Evolutionary conservation across 2,888 invertebrate genomes (phyloP).

Genomic region (Luffia ferchaultella): DNA sequence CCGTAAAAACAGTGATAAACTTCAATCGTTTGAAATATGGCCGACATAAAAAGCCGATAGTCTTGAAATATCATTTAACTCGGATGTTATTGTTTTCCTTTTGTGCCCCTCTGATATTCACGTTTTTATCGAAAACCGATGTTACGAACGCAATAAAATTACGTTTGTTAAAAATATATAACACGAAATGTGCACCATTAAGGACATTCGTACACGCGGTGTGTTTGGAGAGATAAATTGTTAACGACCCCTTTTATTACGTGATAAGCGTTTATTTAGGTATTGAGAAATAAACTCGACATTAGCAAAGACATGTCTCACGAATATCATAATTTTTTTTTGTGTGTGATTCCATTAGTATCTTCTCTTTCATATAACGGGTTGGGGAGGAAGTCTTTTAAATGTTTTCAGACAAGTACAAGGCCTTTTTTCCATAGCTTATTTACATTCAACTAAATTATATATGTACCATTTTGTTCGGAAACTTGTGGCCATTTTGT

Average conservation of each 20-base stretch:
- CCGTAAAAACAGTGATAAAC: constrained; percentile 15
- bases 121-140: constrained; percentile 42
- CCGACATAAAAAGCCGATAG: constrained; percentile 13
- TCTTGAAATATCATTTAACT: constrained; percentile 28
- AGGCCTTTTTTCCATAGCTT: too few species aligned
- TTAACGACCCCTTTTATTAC: neutral
- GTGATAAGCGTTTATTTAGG: too few species aligned
- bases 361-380: too few species aligned
- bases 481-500: too few species aligned
- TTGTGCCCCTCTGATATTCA: constrained; percentile 16
- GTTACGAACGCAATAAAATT: constrained; percentile 40
- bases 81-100: constrained; percentile 30
- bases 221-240: neutral
- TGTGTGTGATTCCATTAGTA: too few species aligned
- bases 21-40: constrained; percentile 23
- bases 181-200: neutral
- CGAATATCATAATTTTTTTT: too few species aligned
- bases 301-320: too few species aligned
- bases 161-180: neutral
- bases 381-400: too few species aligned
- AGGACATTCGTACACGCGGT: neutral
- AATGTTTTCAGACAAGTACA: too few species aligned
- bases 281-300: too few species aligned
- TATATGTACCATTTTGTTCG: too few species aligned
- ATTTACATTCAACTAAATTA: too few species aligned